Evolutionary conservation across 1,140 invertebrate species (phyloP).

Genomic region (silkworm (Bombyx mori)): DNA sequence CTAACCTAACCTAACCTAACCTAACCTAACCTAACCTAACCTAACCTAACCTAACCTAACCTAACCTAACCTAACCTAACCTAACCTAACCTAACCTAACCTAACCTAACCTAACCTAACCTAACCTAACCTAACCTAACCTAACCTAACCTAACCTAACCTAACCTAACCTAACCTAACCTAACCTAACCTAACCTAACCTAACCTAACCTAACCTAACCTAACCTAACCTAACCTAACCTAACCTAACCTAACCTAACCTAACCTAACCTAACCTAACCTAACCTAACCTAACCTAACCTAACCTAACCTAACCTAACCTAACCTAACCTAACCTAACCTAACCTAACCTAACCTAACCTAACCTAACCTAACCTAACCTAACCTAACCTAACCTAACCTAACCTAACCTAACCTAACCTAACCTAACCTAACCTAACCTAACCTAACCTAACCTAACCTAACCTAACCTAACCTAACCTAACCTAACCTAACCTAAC

Average conservation of each 20-base stretch:
- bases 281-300: constrained; percentile 2
- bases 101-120: constrained; percentile 4
- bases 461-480: too few species aligned
- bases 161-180: neutral
- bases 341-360: too few species aligned
- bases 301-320: too few species aligned
- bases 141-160: constrained; percentile 2
- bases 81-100: neutral
- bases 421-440: too few species aligned
- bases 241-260: neutral
- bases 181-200: neutral
- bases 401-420: too few species aligned
- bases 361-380: too few species aligned
- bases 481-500: too few species aligned
- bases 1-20: constrained; percentile 6
- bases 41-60: constrained; percentile 6
- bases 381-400: too few species aligned
- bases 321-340: too few species aligned
- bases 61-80: constrained; percentile 1
- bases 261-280: neutral
- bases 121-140: constrained; percentile 3
- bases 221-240: neutral
- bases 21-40: constrained; percentile 6
- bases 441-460: too few species aligned
- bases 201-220: neutral